A percentile compares a stretch with the other conserved stretches of the same genome.
phyloP scores from a whole-genome alignment of 2,888 invertebrate species.

The Ischnura elegans region DNA sequence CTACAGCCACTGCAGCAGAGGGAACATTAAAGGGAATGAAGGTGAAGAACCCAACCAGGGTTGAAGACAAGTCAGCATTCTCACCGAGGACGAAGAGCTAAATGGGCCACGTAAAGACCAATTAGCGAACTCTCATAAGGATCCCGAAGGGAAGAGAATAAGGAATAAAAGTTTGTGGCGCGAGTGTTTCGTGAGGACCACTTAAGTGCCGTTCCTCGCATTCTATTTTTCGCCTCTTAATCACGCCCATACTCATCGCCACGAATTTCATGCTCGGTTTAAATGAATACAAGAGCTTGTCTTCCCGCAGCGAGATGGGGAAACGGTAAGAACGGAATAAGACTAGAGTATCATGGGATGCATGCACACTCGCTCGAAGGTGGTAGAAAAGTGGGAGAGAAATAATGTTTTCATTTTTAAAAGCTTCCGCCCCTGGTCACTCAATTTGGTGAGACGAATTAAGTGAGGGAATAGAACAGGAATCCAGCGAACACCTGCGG shows the following conservation, averaged over 20 bases:
- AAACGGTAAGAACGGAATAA: slow-evolving; percentile 21
- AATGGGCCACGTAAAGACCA: not conserved
- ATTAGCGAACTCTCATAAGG: slow-evolving; percentile 21
- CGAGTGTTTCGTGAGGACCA: not conserved
- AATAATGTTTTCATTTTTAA: not conserved
- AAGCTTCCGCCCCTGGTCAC: not conserved
- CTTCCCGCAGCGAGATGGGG: not conserved
- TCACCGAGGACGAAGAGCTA: not conserved
- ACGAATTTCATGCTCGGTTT: slow-evolving; percentile 14
- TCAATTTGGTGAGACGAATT: not conserved
- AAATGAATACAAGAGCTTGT: not conserved
- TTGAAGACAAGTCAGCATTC: not conserved
- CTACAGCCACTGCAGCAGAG: not conserved
- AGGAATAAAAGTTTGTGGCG: not conserved
- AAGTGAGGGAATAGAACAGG: not conserved
- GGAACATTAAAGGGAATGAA: not conserved
- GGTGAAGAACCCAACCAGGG: not conserved
- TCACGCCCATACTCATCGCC: not conserved
- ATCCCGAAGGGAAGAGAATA: not conserved
- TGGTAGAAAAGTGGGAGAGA: not conserved
- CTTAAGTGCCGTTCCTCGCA: not conserved
- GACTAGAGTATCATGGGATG: not conserved
- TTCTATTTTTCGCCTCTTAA: not conserved
- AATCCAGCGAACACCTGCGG: not conserved
- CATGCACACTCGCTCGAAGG: not conserved